A percentile compares a stretch with the other conserved stretches of the same genome.
Evolutionary conservation across 2,797 vertebrate species (phyloP).

Genomic region (Pseudopleuronectes americanus): DNA sequence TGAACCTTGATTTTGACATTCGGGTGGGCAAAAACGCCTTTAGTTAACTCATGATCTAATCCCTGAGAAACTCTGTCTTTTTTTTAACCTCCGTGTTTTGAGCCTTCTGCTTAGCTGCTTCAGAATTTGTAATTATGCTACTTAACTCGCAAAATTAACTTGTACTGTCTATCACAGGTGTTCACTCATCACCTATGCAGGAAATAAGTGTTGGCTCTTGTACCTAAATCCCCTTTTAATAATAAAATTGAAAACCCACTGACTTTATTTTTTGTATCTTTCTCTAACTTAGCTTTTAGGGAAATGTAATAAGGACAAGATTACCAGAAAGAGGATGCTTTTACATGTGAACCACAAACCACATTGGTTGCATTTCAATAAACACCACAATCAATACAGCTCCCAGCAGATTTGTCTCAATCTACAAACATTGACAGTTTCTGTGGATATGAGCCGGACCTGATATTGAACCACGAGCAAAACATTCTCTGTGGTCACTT

Average conservation of each 20-base stretch:
- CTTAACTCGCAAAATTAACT: constrained; percentile 29
- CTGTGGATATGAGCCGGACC: constrained; percentile 54
- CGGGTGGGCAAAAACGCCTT: too few relatives aligned
- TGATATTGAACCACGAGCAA: constrained; percentile 59
- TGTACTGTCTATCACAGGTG: constrained; percentile 42
- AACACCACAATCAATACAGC: constrained; percentile 68
- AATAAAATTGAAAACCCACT: constrained; percentile 23
- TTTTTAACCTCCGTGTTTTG: neutral
- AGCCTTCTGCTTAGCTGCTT: neutral
- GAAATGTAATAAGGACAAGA: constrained; percentile 31
- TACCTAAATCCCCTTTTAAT: constrained; percentile 11
- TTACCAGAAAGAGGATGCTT: constrained; percentile 38
- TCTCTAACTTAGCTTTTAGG: constrained; percentile 36
- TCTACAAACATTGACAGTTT: constrained; percentile 70
- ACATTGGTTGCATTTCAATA: constrained; percentile 66
- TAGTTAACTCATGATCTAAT: too few relatives aligned
- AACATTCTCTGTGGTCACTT: constrained; percentile 46
- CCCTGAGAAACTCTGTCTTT: neutral
- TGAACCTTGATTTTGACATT: too few relatives aligned
- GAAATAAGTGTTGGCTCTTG: constrained; percentile 29
- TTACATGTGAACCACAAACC: constrained; percentile 47
- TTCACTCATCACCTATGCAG: constrained; percentile 13
- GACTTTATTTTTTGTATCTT: constrained; percentile 15
- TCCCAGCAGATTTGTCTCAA: constrained; percentile 73
- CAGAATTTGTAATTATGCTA: constrained; percentile 34